Percentiles rank a stretch among this genome's conserved stretches.
phyloP scores from a whole-genome alignment of 2,113 vertebrate species.

The Saccopteryx bilineata region DNA sequence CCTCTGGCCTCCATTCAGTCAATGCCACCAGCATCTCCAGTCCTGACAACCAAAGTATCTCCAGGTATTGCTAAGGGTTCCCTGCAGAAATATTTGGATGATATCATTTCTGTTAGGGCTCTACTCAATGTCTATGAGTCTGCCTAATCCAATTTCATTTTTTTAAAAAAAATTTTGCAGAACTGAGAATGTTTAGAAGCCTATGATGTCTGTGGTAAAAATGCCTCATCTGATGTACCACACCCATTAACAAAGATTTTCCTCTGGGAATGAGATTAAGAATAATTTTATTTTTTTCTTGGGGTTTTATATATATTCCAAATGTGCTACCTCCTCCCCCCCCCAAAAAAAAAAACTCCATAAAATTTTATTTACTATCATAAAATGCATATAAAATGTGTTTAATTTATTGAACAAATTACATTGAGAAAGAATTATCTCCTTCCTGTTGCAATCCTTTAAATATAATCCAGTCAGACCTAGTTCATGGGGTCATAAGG shows the following conservation, averaged over 20 bases:
- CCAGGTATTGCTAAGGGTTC: too few species aligned
- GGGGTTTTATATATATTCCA: not conserved
- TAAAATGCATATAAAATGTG: not conserved
- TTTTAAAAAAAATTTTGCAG: not conserved
- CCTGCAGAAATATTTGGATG: rapidly evolving
- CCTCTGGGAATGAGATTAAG: not conserved
- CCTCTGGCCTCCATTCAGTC: rapidly evolving
- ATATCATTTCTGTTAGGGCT: rapidly evolving
- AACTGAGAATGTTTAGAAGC: not conserved
- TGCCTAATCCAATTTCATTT: not conserved
- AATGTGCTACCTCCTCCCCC: not conserved
- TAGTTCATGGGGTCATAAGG: constrained; percentile 11
- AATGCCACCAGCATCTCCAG: not conserved
- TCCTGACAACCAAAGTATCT: too few species aligned
- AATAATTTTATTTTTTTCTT: not conserved
- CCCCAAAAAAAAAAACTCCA: not conserved
- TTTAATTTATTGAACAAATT: constrained; percentile 25
- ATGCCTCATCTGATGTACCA: rapidly evolving
- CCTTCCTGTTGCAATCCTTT: not conserved
- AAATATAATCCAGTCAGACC: not conserved
- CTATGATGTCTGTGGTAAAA: rapidly evolving
- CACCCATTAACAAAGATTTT: not conserved
- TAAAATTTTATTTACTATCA: not conserved
- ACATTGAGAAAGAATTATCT: not conserved
- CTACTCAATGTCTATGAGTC: not conserved